Evolutionary conservation across 2,797 vertebrate genomes (phyloP).

Genomic region (Anolis apletophallus): DNA sequence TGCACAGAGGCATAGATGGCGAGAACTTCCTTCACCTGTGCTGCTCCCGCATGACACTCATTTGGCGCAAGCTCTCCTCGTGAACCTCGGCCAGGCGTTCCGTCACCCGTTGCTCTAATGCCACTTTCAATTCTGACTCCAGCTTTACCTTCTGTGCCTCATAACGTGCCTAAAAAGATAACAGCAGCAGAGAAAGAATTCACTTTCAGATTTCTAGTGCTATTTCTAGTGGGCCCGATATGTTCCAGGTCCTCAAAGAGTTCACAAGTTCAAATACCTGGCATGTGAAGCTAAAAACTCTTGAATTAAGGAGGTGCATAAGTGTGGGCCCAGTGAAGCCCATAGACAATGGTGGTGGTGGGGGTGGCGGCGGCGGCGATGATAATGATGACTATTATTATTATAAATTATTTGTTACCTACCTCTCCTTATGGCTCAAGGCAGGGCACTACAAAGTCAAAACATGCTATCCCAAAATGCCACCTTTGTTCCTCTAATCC

Average conservation of each 20-base stretch:
- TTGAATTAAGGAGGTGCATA: no score
- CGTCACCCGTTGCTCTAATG: conserved; percentile 76
- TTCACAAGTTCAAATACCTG: not conserved
- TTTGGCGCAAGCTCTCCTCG: conserved; percentile 74
- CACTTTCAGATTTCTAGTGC: not conserved
- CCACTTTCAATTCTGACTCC: conserved; percentile 78
- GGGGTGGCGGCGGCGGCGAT: no score
- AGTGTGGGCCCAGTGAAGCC: no score
- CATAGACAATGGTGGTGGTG: no score
- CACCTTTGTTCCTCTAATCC: no score
- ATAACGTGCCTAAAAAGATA: conserved; percentile 70
- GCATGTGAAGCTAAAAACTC: not conserved
- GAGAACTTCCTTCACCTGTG: conserved; percentile 70
- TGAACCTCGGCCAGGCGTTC: conserved; percentile 75
- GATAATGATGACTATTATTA: no score
- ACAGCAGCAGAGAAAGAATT: no score
- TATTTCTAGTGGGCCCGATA: not conserved
- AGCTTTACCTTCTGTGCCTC: conserved; percentile 80
- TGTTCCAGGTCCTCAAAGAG: not conserved
- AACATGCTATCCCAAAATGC: no score
- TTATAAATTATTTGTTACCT: no score
- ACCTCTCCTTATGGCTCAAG: no score
- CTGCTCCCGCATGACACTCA: conserved; percentile 73
- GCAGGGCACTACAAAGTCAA: no score
- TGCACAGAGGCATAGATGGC: not conserved